Base-by-base conservation (phyloP, 1,140 invertebrate genomes). In the Procambarus virginalis region DNA sequence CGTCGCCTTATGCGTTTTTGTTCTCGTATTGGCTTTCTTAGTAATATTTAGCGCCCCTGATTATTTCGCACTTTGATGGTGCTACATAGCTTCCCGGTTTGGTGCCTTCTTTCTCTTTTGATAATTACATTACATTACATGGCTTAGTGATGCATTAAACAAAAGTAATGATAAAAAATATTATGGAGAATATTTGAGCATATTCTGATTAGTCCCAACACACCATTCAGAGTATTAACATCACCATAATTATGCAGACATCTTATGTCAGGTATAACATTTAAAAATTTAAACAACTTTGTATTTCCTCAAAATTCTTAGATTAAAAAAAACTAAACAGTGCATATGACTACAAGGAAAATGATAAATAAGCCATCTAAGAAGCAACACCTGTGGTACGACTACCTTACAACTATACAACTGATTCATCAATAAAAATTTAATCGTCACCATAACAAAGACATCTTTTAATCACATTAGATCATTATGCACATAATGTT, bases 321-420 rank as follows among this genome's bases (percentile, higher is more conserved):
- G 55, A 85, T 89, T 91, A 89, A 87, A 84, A 79, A 84, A 89
- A 77, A 80, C 85, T 81, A 91, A 60, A 88, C 64, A 79, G 77
- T 90, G 89, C 89, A 49, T 86, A 90, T 89, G 83, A 83, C 76
- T 89, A 89, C 86, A 89, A 76, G 86, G 81, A 89, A 84, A 89
- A 89, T 89, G 68, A 89, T 89, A 89, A 89, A 89, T 83, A 89
- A 89, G 86, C 79, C 86, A 83, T 89, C 86, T 89, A 89, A 83
- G 86, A 89, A 89, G 86, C 86, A 83, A 89, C 86, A 89, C 86
- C 83, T 89, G 79, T 89, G 86, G 86, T 89, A 89, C 83, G 68
- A 89, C 86, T 89, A 89, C 86, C 86, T 89, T 89, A 89, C 70
- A 89, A 89, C 86, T 89, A 89, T 83, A 89, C 86, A 89, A 82